These are phyloP conservation scores for Galemys pyrenaicus DNA, from an alignment of 2,113 vertebrate genomes.

Conservation along the genomic window DNA sequence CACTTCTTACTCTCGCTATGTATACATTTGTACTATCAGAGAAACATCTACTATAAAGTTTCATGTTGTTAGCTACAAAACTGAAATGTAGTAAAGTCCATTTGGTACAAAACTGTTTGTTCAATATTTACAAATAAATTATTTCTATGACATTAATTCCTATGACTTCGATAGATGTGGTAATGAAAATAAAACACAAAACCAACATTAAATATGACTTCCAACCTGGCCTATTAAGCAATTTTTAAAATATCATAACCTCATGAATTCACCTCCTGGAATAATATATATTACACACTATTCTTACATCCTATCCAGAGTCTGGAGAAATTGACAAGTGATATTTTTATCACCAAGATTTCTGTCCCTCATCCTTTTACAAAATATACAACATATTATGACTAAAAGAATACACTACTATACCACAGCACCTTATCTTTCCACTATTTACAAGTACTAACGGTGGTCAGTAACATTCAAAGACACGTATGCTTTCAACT, in stretches of 20 bases:
- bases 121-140: constrained; percentile 30
- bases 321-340: background rate
- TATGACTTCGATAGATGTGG: constrained; percentile 13
- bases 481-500: background rate
- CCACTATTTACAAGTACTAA: background rate
- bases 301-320: background rate
- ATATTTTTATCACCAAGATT: background rate
- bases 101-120: background rate
- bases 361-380: background rate
- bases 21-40: background rate
- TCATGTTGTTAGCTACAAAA: constrained; percentile 38
- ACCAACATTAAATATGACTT: constrained; percentile 34
- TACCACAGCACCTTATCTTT: background rate
- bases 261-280: constrained; percentile 48
- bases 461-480: background rate
- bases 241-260: background rate
- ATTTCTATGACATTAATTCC: background rate
- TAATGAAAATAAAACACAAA: background rate
- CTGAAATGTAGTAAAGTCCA: background rate
- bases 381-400: background rate
- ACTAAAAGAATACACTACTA: background rate
- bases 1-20: background rate
- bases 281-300: background rate
- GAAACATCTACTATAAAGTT: constrained; percentile 19
- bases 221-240: constrained; percentile 1